Percentiles rank a stretch among this genome's conserved stretches.
These are phyloP conservation scores for Felis catus DNA, from an alignment of 2,113 vertebrate genomes.

Conservation along the genomic window F.catus_Fca126_mat1.0 CM031420.1:140749001-140749500, in stretches of 20 bases:
- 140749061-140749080: neutral
- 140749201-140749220: neutral
- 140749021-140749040: neutral
- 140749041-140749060: neutral
- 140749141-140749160: neutral
- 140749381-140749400: conserved; percentile 50
- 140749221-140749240: neutral
- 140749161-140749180: neutral
- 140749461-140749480: conserved; percentile 67
- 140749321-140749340: neutral
- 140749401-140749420: conserved; percentile 38
- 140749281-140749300: neutral
- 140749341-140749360: neutral
- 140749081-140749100: neutral
- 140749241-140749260: neutral
- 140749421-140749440: conserved; percentile 47
- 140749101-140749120: neutral
- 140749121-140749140: neutral
- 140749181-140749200: neutral
- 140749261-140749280: neutral
- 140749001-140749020: neutral
- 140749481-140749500: conserved; percentile 59
- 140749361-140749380: neutral
- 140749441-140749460: conserved; percentile 39
- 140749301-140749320: neutral